Conservation (phyloP, 1,140 invertebrate genomes). For the Drosophila nebulosa region DNA sequence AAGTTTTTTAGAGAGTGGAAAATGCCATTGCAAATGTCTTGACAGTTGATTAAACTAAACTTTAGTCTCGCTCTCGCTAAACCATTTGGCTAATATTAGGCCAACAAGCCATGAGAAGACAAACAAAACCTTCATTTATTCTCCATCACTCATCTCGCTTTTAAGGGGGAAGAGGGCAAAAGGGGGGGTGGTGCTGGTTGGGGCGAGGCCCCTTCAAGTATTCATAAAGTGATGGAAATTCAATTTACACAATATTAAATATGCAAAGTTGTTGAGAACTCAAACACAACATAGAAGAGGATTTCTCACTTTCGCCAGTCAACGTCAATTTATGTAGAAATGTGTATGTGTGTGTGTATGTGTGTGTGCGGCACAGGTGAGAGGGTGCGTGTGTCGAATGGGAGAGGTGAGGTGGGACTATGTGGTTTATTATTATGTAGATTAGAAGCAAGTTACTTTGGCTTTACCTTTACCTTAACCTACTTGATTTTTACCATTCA, state of each 20-base stretch:
- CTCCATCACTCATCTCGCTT: no score
- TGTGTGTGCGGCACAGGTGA: no score
- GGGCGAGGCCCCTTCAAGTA: constrained; percentile 44
- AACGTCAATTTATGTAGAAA: constrained; percentile 49
- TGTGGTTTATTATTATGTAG: constrained; percentile 78
- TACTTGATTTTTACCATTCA: constrained; percentile 39
- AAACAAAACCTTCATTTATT: neutral
- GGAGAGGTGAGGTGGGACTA: constrained; percentile 11
- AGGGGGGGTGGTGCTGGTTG: no score
- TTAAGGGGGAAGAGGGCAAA: no score
- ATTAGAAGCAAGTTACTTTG: constrained; percentile 62
- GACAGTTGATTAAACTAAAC: constrained; percentile 26
- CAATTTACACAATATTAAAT: constrained; percentile 77
- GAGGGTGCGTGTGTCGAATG: constrained; percentile 10
- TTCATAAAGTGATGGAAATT: constrained; percentile 79
- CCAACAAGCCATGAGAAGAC: neutral
- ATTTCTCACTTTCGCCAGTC: neutral
- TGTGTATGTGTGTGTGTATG: neutral
- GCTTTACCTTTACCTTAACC: constrained; percentile 43
- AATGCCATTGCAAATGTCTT: no score
- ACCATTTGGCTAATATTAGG: neutral
- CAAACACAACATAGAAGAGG: constrained; percentile 10
- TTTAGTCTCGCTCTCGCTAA: neutral
- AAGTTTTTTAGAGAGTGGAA: constrained; percentile 23
- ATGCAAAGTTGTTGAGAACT: constrained; percentile 38